These are phyloP conservation scores for Megaceryle alcyon DNA, from an alignment of 2,797 vertebrate genomes.

Conservation along the genomic window DNA sequence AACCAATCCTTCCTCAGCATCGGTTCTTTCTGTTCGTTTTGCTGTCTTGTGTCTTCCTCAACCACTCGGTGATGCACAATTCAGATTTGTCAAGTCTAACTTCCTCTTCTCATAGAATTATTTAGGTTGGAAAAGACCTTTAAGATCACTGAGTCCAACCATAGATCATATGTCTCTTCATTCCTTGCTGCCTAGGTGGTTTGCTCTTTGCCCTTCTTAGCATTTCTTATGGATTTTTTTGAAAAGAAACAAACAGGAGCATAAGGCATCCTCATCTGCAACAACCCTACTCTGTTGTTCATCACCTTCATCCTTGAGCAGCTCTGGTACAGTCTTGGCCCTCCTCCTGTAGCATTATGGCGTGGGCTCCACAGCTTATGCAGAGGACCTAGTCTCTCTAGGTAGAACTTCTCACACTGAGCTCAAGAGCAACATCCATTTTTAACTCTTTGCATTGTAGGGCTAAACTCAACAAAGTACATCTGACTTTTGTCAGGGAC, in stretches of 20 bases:
- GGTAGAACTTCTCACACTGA: not conserved
- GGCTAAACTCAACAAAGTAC: not conserved
- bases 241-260: not conserved
- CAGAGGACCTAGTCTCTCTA: not conserved
- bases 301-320: not conserved
- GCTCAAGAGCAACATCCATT: not conserved
- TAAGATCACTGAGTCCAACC: no score
- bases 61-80: not conserved
- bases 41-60: not conserved
- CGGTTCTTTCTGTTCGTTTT: not conserved
- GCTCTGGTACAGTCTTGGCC: not conserved
- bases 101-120: not conserved
- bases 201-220: not conserved
- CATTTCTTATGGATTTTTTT: not conserved
- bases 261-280: not conserved
- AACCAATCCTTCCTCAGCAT: not conserved
- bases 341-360: not conserved
- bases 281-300: not conserved
- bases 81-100: not conserved
- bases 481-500: not conserved
- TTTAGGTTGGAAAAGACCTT: no score
- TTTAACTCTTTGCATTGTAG: not conserved
- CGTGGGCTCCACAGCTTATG: accelerated
- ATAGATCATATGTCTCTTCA: not conserved
- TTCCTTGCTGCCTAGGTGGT: not conserved